Evolutionary conservation across 2,113 vertebrate genomes (phyloP).

Genomic region (Setophaga kirtlandii): DNA sequence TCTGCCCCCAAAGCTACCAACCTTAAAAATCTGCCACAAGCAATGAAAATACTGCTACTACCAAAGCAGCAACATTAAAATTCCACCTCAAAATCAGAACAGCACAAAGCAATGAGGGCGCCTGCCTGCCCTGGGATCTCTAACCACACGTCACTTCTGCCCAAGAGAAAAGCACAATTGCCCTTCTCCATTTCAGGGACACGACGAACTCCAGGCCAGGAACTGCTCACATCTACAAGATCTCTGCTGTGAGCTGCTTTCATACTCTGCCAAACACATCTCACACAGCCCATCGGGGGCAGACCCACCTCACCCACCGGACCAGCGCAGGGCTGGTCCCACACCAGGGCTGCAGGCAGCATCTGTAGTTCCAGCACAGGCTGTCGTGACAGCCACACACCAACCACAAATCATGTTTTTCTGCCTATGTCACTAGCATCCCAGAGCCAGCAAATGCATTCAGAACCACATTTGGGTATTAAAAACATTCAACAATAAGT

Average conservation of each 20-base stretch:
- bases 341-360: accelerated
- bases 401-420: neutral
- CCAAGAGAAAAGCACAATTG: neutral
- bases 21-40: neutral
- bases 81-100: neutral
- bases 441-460: neutral
- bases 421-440: neutral
- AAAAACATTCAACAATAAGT: neutral
- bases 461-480: neutral
- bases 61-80: neutral
- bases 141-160: neutral
- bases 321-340: neutral
- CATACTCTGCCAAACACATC: neutral
- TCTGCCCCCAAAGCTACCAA: neutral
- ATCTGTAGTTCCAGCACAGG: neutral
- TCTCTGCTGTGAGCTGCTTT: neutral
- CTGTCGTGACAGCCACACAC: neutral
- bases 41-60: neutral
- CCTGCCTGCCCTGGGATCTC: neutral
- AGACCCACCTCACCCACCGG: neutral
- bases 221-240: neutral
- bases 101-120: accelerated
- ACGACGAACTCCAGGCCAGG: neutral
- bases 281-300: neutral
- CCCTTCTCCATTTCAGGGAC: neutral